Evolutionary conservation across 2,888 invertebrate genomes (phyloP).

Genomic region (Cheilosia soror): DNA sequence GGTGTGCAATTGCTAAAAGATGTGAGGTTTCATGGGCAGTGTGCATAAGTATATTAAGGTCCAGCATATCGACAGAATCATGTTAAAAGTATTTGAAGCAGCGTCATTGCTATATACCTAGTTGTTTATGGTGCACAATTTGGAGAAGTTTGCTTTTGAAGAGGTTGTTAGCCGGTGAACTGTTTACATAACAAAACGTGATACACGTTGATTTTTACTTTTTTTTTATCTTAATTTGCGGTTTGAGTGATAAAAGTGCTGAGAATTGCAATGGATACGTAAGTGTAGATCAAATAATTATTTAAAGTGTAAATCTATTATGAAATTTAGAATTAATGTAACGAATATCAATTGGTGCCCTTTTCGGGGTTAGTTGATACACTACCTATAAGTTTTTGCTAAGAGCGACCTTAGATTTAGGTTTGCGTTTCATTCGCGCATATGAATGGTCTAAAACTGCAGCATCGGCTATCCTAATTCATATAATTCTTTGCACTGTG

Average conservation of each 20-base stretch:
- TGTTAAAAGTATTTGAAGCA: not conserved
- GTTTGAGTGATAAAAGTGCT: not conserved
- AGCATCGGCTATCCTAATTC: too few relatives aligned
- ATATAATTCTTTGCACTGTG: too few relatives aligned
- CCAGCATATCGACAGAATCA: conserved; percentile 22
- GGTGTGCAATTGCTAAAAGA: conserved; percentile 46
- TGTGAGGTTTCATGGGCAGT: conserved; percentile 21
- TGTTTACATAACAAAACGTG: conserved; percentile 46
- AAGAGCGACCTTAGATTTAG: too few relatives aligned
- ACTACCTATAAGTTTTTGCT: too few relatives aligned
- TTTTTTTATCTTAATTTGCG: not conserved
- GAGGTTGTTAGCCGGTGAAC: conserved; percentile 7
- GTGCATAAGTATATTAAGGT: conserved; percentile 21
- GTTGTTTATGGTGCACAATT: conserved; percentile 17
- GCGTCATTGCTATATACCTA: not conserved
- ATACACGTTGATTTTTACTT: not conserved
- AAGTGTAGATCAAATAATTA: too few relatives aligned
- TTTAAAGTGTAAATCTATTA: too few relatives aligned
- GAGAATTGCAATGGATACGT: too few relatives aligned
- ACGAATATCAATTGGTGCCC: too few relatives aligned
- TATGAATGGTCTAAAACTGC: too few relatives aligned
- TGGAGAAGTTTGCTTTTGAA: conserved; percentile 9
- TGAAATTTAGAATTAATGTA: too few relatives aligned
- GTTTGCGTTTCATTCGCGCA: too few relatives aligned
- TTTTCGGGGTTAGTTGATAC: too few relatives aligned